Evolutionary conservation across 2,888 invertebrate genomes (phyloP).

Genomic region (Prosopocoilus inquinatus): DNA sequence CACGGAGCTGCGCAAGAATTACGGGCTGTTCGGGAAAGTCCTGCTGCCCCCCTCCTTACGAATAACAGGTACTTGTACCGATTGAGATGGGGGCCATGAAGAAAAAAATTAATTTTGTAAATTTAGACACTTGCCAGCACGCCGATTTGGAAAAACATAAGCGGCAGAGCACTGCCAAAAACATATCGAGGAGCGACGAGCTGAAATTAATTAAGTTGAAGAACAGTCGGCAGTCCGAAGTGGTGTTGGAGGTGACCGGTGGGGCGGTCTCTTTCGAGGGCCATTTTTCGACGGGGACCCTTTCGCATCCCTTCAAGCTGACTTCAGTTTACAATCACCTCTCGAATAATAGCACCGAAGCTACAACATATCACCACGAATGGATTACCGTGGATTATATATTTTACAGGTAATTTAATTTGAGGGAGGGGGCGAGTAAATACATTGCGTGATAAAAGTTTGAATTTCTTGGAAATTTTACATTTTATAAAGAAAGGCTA

Average conservation of each 20-base stretch:
- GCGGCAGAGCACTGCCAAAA: slow-evolving; percentile 9
- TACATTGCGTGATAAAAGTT: too few relatives aligned
- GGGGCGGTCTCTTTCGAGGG: slow-evolving; percentile 36
- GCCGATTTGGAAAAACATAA: slow-evolving; percentile 31
- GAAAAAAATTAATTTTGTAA: not conserved
- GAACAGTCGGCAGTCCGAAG: slow-evolving; percentile 28
- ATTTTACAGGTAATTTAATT: slow-evolving; percentile 65
- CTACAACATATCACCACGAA: slow-evolving; percentile 72
- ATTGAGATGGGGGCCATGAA: too few relatives aligned
- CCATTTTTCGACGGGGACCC: slow-evolving; percentile 59
- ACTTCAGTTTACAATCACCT: slow-evolving; percentile 66
- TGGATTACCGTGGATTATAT: slow-evolving; percentile 91
- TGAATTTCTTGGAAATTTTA: too few relatives aligned
- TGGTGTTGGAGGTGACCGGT: slow-evolving; percentile 14
- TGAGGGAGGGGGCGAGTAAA: too few relatives aligned
- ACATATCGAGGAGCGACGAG: slow-evolving; percentile 34
- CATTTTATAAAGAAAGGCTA: too few relatives aligned
- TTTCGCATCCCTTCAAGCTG: slow-evolving; percentile 68
- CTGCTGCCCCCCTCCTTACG: slow-evolving; percentile 17
- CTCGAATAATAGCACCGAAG: slow-evolving; percentile 54
- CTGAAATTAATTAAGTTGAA: slow-evolving; percentile 40
- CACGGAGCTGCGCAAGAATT: slow-evolving; percentile 23
- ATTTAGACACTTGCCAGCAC: slow-evolving; percentile 45
- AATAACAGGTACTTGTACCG: slow-evolving; percentile 48
- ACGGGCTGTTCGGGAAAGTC: slow-evolving; percentile 10